phyloP scores from a whole-genome alignment of 2,113 vertebrate species.

The Apodemus speciosus region DNA sequence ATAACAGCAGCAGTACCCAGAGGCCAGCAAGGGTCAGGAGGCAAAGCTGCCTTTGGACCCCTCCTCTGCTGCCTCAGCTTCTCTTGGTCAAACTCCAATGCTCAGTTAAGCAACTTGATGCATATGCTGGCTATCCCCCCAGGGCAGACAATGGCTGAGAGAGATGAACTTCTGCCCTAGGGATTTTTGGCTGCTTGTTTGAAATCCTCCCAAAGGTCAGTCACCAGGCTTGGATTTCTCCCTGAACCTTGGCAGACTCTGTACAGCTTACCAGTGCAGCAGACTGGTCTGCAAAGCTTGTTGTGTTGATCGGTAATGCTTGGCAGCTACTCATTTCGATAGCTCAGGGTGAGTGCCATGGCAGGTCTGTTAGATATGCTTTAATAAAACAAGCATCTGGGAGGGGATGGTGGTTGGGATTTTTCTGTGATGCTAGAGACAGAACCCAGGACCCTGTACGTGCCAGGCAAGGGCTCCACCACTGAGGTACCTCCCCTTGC shows the following conservation, averaged over 20 bases:
- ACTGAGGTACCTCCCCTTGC: neutral
- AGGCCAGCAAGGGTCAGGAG: neutral
- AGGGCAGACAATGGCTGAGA: neutral
- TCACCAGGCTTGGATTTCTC: slow-evolving; percentile 19
- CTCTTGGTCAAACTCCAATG: neutral
- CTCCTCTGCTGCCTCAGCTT: neutral
- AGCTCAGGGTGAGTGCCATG: neutral
- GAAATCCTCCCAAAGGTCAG: slow-evolving; percentile 54
- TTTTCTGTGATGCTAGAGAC: neutral
- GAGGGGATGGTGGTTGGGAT: neutral
- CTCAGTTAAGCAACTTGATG: neutral
- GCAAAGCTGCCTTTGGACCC: neutral
- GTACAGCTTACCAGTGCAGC: neutral
- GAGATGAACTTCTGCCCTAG: neutral
- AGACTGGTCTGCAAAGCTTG: neutral
- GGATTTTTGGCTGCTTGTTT: slow-evolving; percentile 28
- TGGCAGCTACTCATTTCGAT: too few relatives aligned
- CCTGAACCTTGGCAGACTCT: neutral
- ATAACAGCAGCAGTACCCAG: neutral
- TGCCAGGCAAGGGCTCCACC: neutral
- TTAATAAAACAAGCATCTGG: neutral
- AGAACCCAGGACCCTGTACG: neutral
- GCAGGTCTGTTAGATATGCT: neutral
- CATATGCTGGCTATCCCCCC: neutral
- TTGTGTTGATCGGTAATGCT: too few relatives aligned